Conservation (phyloP, 2,888 invertebrate species). For the Calephelis perditalis region DNA sequence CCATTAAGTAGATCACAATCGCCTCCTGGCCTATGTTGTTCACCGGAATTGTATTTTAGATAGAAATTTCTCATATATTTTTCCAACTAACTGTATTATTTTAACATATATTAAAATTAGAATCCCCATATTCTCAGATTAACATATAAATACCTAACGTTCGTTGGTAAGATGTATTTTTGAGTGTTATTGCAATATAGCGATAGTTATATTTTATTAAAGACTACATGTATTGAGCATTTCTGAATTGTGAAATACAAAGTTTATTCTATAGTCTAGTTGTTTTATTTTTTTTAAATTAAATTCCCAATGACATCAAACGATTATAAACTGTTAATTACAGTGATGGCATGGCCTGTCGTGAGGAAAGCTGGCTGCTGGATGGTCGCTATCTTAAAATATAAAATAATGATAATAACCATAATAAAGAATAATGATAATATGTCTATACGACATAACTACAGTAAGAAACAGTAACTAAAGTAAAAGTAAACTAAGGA, state of each 20-base stretch:
- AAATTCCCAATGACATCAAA: background rate
- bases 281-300: conserved; percentile 42
- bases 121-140: conserved; percentile 26
- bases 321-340: too few species aligned
- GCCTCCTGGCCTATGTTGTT: conserved; percentile 3
- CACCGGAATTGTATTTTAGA: conserved; percentile 4
- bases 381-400: too few species aligned
- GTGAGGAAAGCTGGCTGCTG: too few species aligned
- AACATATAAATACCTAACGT: conserved; percentile 26
- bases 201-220: conserved; percentile 74
- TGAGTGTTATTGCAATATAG: conserved; percentile 69
- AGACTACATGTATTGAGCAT: conserved; percentile 67
- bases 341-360: too few species aligned
- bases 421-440: too few species aligned
- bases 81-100: conserved; percentile 14
- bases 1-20: background rate
- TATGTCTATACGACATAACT: too few species aligned
- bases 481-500: too few species aligned
- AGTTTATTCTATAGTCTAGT: conserved; percentile 67
- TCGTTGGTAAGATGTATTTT: conserved; percentile 64
- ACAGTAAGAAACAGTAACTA: too few species aligned
- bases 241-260: conserved; percentile 69
- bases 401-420: too few species aligned
- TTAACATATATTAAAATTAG: conserved; percentile 23
- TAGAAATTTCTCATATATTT: conserved; percentile 16